Conservation (phyloP, 2,797 vertebrate genomes). For the Myiotriccus ornatus region DNA sequence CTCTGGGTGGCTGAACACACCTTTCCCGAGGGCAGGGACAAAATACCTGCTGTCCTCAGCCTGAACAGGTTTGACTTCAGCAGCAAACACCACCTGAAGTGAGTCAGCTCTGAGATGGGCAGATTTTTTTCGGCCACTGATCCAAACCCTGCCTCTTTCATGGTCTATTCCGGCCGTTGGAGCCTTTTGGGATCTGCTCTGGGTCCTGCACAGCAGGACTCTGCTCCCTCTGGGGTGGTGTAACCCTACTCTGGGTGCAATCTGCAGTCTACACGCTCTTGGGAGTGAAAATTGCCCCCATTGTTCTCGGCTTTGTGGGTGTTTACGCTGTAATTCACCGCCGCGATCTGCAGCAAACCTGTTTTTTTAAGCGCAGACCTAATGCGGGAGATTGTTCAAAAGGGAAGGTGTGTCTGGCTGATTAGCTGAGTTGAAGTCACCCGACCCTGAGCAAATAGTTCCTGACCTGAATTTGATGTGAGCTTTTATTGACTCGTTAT, state of each 20-base stretch:
- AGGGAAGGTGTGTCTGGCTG: constrained; percentile 32
- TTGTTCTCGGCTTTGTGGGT: background rate
- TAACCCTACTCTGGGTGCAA: background rate
- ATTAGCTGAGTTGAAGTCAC: constrained; percentile 54
- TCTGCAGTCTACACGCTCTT: background rate
- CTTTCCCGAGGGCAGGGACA: background rate
- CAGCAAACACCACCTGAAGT: background rate
- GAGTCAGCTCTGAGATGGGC: background rate
- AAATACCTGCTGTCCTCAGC: background rate
- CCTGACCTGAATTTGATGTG: constrained; percentile 49
- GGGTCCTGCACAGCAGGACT: background rate
- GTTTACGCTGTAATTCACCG: background rate
- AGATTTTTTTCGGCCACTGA: background rate
- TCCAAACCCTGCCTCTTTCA: background rate
- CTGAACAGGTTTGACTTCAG: background rate
- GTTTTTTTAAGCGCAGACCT: background rate
- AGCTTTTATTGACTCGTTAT: constrained; percentile 38
- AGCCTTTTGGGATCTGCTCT: background rate
- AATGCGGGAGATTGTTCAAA: constrained; percentile 8
- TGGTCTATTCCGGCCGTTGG: background rate
- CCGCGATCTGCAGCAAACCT: constrained; percentile 32
- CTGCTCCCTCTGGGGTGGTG: background rate
- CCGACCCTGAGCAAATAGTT: constrained; percentile 54
- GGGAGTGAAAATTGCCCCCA: background rate
- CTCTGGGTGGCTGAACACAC: background rate